Evolutionary conservation across 2,797 vertebrate genomes (phyloP), one percentile per base, ranked within the genome.

Genomic region (Neosilurus hyrtlii): DNA sequence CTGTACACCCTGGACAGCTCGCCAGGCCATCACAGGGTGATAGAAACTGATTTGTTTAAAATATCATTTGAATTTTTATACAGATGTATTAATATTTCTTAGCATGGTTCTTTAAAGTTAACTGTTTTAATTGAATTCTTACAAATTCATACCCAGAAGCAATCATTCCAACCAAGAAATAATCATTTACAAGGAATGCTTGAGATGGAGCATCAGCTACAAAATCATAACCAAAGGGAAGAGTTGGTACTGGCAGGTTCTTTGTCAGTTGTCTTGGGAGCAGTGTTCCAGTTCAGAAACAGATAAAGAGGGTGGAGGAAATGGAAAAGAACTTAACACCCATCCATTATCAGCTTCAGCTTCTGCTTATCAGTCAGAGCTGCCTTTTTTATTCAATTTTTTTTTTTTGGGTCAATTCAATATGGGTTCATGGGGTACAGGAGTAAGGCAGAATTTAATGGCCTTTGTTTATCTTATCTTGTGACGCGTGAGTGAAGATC

Each of bases 271-370:
- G 70, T 83, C 89, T 87, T 65, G 82, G 61, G 83, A 86, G 78
- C 62, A 24, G 72, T 43, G 80, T 83, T 86, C 77, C 75, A 82
- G 67, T 57, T 81, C 15, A 20, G 37, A 82, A 62, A 75, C 83
- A 65, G 86, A 88, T 88, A 88, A 87, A 84, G 52, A 51, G 51
- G 73, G 84, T 81, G 90, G 88, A 89, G 91, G 90, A 90, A 85
- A 75, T 82, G 88, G 82, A 81, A 82, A 84, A 82, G 84, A 86
- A 84, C 83, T 86, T 80, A 80, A 84, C n/a, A 79, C 88, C 88
- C 5, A 35, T 86, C 89, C 89, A 91, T 91, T 89, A 89, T 93
- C 92, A 90, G 82, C 86, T 80, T 78, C 62, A 37, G 61, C 72
- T 84, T 54, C 82, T 63, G 84, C 79, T 82, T 83, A 79, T 85